Evolutionary conservation across 2,113 vertebrate genomes (phyloP).

Genomic region (Salminus brasiliensis): DNA sequence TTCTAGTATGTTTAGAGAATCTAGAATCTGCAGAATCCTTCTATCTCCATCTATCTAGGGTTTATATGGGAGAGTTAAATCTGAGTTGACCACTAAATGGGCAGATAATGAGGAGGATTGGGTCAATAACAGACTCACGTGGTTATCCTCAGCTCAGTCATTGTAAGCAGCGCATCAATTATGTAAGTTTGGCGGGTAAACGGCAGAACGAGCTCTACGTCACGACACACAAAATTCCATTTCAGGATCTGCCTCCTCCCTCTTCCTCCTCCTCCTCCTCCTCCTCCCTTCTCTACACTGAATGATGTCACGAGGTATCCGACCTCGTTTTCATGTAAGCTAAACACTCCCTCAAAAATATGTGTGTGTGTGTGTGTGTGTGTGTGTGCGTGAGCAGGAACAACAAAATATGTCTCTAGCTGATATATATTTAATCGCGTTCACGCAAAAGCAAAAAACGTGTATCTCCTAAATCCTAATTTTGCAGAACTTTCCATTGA

Average conservation of each 20-base stretch:
- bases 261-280: slow-evolving; percentile 51
- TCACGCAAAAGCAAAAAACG: too few species aligned
- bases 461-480: too few species aligned
- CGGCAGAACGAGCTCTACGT: slow-evolving; percentile 22
- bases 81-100: neutral
- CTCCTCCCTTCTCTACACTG: slow-evolving; percentile 46
- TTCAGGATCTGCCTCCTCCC: slow-evolving; percentile 37
- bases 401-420: neutral
- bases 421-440: neutral
- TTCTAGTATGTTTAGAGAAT: too few species aligned
- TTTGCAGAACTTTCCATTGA: too few species aligned
- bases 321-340: slow-evolving; percentile 45
- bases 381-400: neutral
- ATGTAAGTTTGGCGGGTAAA: slow-evolving; percentile 29
- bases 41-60: too few species aligned
- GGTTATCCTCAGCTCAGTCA: neutral
- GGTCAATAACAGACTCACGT: neutral
- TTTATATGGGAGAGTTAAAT: neutral
- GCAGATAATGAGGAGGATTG: neutral
- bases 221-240: slow-evolving; percentile 26
- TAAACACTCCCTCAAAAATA: neutral
- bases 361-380: too few species aligned
- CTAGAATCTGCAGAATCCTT: too few species aligned
- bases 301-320: slow-evolving; percentile 45
- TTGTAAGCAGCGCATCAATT: slow-evolving; percentile 16